phyloP scores from a whole-genome alignment of 2,888 invertebrate genomes.

The Nowickia ferox region DNA sequence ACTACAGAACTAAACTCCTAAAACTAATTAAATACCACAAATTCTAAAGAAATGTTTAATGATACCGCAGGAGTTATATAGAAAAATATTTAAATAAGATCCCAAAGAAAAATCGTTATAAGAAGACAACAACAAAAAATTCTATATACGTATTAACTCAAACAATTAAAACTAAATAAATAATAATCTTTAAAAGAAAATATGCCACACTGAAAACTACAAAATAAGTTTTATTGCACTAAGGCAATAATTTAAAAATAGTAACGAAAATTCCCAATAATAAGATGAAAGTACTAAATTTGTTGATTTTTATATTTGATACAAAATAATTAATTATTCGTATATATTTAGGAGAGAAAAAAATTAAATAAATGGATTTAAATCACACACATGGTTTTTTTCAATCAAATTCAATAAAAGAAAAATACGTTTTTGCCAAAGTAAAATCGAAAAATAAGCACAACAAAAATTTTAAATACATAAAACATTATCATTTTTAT shows the following conservation, averaged over 20 bases:
- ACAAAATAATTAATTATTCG: constrained; percentile 78
- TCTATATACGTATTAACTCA: constrained; percentile 57
- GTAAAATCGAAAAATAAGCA: not conserved
- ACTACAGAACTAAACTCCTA: constrained; percentile 45
- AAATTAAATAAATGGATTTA: constrained; percentile 23
- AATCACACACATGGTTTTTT: constrained; percentile 21
- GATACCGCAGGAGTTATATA: constrained; percentile 56
- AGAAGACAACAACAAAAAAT: constrained; percentile 44
- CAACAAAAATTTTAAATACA: constrained; percentile 28
- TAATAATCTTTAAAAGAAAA: constrained; percentile 61
- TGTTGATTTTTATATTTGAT: constrained; percentile 84
- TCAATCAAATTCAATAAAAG: constrained; percentile 7
- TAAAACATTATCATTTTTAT: constrained; percentile 34
- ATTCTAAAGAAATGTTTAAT: constrained; percentile 56
- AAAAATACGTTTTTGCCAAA: constrained; percentile 27
- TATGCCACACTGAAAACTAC: constrained; percentile 48
- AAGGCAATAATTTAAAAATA: constrained; percentile 41
- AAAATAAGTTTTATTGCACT: constrained; percentile 37
- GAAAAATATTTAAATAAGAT: constrained; percentile 51
- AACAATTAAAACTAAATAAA: constrained; percentile 21
- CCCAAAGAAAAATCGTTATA: constrained; percentile 66
- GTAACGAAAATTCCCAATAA: constrained; percentile 44
- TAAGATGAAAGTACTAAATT: constrained; percentile 75
- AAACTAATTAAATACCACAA: constrained; percentile 65
- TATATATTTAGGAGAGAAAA: constrained; percentile 67